A percentile compares a stretch with the other conserved stretches of the same genome.
Evolutionary conservation across 1,140 invertebrate genomes (phyloP).

Genomic region (Palaemon carinicauda): DNA sequence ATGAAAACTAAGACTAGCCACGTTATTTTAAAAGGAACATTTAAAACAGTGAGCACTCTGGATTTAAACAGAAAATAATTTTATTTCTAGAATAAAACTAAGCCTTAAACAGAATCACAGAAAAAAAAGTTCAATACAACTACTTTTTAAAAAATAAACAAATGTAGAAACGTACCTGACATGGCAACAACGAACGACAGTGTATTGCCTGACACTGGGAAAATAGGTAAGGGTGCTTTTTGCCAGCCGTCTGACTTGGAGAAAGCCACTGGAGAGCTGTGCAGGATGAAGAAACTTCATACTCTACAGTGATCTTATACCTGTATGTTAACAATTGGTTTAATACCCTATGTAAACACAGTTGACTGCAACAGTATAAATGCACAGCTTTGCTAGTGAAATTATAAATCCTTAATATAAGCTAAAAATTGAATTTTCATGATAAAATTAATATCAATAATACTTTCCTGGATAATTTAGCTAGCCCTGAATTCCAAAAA

Average conservation of each 20-base stretch:
- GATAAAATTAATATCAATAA: too few species aligned
- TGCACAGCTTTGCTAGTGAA: neutral
- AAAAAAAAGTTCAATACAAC: too few species aligned
- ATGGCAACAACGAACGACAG: constrained; percentile 86
- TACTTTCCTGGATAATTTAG: too few species aligned
- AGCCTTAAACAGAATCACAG: too few species aligned
- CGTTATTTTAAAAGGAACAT: too few species aligned
- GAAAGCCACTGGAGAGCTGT: constrained; percentile 90
- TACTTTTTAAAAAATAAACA: too few species aligned
- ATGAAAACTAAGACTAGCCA: too few species aligned
- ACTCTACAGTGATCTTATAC: constrained; percentile 75
- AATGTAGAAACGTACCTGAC: constrained; percentile 63
- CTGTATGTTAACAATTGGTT: constrained; percentile 66
- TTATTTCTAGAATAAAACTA: too few species aligned
- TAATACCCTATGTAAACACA: neutral
- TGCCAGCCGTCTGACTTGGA: constrained; percentile 86
- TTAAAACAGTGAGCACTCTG: too few species aligned
- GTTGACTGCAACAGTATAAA: neutral
- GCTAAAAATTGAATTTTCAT: too few species aligned
- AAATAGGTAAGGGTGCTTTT: constrained; percentile 87
- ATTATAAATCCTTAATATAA: neutral
- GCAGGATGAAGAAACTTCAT: constrained; percentile 77
- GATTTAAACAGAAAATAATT: too few species aligned
- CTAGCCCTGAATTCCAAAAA: too few species aligned
- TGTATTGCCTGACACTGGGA: constrained; percentile 94